A percentile compares a stretch with the other conserved stretches of the same genome.
These are phyloP conservation scores for Callinectes sapidus DNA, from an alignment of 2,888 invertebrate species.

Conservation along the genomic window DNA sequence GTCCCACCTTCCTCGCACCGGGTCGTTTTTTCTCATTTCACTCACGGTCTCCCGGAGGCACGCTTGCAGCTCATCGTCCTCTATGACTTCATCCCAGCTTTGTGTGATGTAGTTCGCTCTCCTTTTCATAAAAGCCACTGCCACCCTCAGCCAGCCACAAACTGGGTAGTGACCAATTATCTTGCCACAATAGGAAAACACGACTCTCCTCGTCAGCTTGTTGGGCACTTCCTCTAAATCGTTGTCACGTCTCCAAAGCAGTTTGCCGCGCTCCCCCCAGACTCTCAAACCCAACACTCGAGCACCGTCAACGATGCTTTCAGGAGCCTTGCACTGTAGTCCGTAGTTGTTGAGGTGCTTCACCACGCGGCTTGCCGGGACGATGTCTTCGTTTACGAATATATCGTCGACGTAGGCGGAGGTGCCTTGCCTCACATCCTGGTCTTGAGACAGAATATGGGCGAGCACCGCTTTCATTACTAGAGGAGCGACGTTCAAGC, in stretches of 20 bases:
- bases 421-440: background rate
- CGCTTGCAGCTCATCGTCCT: background rate
- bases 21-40: slow-evolving; percentile 18
- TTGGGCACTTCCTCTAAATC: background rate
- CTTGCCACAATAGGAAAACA: slow-evolving; percentile 42
- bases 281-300: background rate
- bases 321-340: background rate
- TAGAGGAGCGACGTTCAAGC: slow-evolving; percentile 26
- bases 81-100: slow-evolving; percentile 40
- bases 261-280: background rate
- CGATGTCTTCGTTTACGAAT: slow-evolving; percentile 41
- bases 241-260: slow-evolving; percentile 34
- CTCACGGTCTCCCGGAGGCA: background rate
- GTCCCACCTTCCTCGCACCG: background rate
- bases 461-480: too few relatives aligned
- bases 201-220: background rate
- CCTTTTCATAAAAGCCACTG: slow-evolving; percentile 27
- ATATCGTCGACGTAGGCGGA: slow-evolving; percentile 47
- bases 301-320: too few relatives aligned
- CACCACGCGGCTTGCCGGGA: background rate
- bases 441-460: background rate
- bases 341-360: background rate
- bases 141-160: slow-evolving; percentile 50
- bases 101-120: background rate
- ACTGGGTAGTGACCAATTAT: background rate